Evolutionary conservation across 2,797 vertebrate species (phyloP).

Genomic region (Semotilus atromaculatus): DNA sequence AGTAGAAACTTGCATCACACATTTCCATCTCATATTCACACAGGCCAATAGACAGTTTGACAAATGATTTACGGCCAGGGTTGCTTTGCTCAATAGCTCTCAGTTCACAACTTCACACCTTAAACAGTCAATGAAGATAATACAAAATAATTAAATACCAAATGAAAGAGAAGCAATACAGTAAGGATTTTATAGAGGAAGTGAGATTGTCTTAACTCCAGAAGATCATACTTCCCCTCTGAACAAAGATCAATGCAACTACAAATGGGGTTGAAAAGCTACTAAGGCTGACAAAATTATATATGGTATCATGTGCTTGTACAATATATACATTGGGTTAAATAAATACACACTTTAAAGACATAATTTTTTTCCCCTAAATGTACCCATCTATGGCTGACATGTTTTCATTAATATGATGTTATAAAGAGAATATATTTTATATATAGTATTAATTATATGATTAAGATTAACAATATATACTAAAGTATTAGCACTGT

Average conservation of each 20-base stretch:
- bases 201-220: background rate
- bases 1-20: background rate
- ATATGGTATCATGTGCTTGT: background rate
- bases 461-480: constrained; percentile 18
- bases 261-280: background rate
- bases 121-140: background rate
- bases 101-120: background rate
- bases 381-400: background rate
- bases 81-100: background rate
- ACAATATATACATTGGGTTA: background rate
- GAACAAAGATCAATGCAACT: background rate
- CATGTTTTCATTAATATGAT: background rate
- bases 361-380: background rate
- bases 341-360: constrained; percentile 5
- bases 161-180: background rate
- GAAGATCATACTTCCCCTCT: background rate
- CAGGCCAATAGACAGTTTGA: background rate
- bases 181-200: background rate
- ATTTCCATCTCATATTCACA: background rate
- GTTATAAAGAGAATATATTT: background rate
- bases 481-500: background rate
- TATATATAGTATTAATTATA: constrained; percentile 12
- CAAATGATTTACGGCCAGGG: background rate
- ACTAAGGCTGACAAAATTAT: background rate
- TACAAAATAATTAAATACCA: background rate